Conservation (phyloP, 2,797 vertebrate species). For the Enteromius viviparus region DNA sequence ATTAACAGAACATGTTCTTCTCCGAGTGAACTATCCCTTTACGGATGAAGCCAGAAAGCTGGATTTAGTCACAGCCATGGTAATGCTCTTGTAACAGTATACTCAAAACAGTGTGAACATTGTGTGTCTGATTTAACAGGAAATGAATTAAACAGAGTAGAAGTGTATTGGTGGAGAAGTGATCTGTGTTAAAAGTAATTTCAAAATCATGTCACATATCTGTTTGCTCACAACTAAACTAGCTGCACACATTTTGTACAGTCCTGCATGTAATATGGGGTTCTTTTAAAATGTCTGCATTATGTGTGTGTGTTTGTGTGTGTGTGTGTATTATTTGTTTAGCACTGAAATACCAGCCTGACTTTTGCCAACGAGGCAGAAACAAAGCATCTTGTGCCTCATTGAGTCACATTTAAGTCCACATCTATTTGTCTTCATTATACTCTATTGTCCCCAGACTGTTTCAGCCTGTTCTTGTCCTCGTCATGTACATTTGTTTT, state of each 20-base stretch:
- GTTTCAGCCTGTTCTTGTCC: conserved; percentile 7
- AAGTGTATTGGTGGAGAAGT: conserved; percentile 70
- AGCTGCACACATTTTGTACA: conserved; percentile 23
- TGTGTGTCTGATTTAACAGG: conserved; percentile 79
- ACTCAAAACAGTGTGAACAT: conserved; percentile 76
- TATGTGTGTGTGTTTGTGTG: background rate
- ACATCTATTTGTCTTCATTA: conserved; percentile 50
- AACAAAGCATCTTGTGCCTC: conserved; percentile 7
- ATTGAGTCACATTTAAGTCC: conserved; percentile 27
- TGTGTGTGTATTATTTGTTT: background rate
- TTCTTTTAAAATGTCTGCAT: conserved; percentile 29
- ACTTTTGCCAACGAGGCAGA: conserved; percentile 36
- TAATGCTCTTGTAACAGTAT: conserved; percentile 77
- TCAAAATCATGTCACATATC: background rate
- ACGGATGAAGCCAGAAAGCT: background rate
- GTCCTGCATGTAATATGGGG: background rate
- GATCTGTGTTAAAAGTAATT: background rate
- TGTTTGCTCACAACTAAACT: background rate
- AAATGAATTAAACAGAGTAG: conserved; percentile 78
- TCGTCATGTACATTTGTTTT: background rate
- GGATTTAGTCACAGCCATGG: conserved; percentile 72
- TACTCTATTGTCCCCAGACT: background rate
- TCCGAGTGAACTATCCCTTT: background rate
- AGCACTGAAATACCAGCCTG: conserved; percentile 38
- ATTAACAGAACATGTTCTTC: background rate